Evolutionary conservation across 2,797 vertebrate genomes (phyloP).

Genomic region (Gallinago solitaria): DNA sequence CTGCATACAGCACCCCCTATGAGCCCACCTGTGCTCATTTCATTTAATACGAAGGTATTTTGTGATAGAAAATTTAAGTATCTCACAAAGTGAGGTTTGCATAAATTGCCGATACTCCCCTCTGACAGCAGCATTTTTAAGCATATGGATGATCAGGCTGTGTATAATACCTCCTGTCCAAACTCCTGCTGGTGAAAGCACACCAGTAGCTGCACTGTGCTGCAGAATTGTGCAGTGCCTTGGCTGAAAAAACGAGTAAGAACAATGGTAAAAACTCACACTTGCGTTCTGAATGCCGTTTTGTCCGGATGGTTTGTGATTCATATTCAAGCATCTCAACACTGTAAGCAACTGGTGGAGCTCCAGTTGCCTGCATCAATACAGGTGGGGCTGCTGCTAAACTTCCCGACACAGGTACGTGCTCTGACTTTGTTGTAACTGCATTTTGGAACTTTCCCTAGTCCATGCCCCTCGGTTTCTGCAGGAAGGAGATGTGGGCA

Average conservation of each 20-base stretch:
- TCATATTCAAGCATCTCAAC: background rate
- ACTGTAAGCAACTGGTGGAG: background rate
- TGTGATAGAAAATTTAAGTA: background rate
- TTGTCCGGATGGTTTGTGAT: background rate
- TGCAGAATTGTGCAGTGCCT: background rate
- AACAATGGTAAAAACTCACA: background rate
- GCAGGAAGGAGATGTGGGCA: background rate
- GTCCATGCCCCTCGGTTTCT: background rate
- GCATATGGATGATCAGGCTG: background rate
- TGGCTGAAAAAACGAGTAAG: background rate
- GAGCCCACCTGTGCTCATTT: background rate
- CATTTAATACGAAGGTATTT: background rate
- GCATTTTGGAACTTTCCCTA: background rate
- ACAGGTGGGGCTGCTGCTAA: background rate
- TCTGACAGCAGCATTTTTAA: background rate
- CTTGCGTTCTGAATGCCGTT: background rate
- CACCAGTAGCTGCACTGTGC: background rate
- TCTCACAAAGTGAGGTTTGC: background rate
- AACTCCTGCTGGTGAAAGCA: background rate
- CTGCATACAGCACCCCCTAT: background rate
- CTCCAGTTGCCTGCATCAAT: background rate
- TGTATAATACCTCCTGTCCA: background rate
- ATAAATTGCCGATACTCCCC: background rate
- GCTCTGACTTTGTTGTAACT: background rate
- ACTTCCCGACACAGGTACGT: rapidly evolving